Conservation (phyloP, 2,113 vertebrate genomes). For the Gambusia affinis region DNA sequence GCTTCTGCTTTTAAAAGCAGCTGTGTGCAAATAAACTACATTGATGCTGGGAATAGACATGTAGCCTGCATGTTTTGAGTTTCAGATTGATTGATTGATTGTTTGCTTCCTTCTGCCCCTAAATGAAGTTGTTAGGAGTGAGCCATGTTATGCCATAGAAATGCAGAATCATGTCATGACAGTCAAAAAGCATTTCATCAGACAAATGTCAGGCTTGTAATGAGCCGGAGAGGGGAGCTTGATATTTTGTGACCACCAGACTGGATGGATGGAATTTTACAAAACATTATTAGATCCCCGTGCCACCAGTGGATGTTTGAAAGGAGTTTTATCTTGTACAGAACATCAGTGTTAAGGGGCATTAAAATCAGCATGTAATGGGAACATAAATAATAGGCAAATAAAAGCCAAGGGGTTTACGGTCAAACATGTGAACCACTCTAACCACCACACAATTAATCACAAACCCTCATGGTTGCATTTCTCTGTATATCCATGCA, state of each 20-base stretch:
- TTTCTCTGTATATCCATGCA: conserved; percentile 59
- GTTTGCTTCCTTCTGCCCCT: conserved; percentile 52
- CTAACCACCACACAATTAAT: conserved; percentile 55
- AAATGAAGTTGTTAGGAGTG: conserved; percentile 31
- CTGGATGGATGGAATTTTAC: conserved; percentile 43
- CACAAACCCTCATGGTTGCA: conserved; percentile 38
- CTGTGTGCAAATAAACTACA: conserved; percentile 69
- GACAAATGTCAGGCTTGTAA: conserved; percentile 41
- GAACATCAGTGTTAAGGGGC: not conserved
- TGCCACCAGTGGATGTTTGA: not conserved
- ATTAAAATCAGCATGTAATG: not conserved
- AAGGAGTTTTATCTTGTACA: not conserved
- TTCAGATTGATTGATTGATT: conserved; percentile 66
- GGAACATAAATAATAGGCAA: conserved; percentile 24
- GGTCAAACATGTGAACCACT: conserved; percentile 23
- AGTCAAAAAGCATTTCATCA: conserved; percentile 47
- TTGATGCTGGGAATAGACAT: conserved; percentile 61
- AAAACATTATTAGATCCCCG: not conserved
- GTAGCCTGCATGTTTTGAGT: conserved; percentile 22
- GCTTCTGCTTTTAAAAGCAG: conserved; percentile 47
- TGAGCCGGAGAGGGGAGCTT: conserved; percentile 38
- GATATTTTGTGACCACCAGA: conserved; percentile 37
- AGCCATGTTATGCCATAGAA: conserved; percentile 50
- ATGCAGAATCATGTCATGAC: conserved; percentile 25
- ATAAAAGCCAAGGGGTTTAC: conserved; percentile 8